Evolutionary conservation across 2,113 vertebrate genomes (phyloP), one percentile per base, ranked within the genome.

Genomic region (Oncorhynchus keta): DNA sequence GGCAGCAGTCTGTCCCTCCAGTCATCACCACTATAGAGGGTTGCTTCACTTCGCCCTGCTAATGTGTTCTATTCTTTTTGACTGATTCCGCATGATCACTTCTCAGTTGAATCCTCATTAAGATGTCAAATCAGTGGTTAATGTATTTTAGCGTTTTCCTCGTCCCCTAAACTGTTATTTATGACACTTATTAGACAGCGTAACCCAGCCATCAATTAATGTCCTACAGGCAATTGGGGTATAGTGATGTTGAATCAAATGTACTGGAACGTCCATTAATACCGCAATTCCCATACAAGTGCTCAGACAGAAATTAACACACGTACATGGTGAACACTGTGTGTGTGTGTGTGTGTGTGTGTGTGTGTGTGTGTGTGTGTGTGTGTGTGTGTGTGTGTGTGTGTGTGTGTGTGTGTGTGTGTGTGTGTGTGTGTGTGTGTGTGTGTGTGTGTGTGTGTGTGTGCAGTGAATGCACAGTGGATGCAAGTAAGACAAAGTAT

Each of bases 181-280:
- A 93, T 93, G 89, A 91, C 84, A 86, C 90, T 92, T 91, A 92
- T 93, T 93, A 93, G 88, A 83, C 85, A 91, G 87, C 68, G 78
- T 91, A 92, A 93, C 92, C 91, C 79, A 68, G 90, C 90, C 89
- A 93, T 93, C 91, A 91, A 91, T 93, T 93, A 90, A 90, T 89
- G 91, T 91, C 90, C 89, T 88, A 84, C 87, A 88, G 89, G 89
- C 90, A 90, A 90, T 91, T 87, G 90, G 88, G 78, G 82, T 86
- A 87, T 11, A 85, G 82, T 91, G 90, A 88, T 86, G 77, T 90
- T 79, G 73, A 79, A 91, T 87, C 90, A 92, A 93, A 93, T 91
- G 91, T 91, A 91, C 89, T 88, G 90, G 91, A 93, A 93, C 89
- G 77, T 83, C 90, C 87, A 91, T 92, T 92, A 92, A 90, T 90